Evolutionary conservation across 1,140 invertebrate species (phyloP), one percentile per base, ranked within the genome.

Genomic region (Diachasma alloeum): DNA sequence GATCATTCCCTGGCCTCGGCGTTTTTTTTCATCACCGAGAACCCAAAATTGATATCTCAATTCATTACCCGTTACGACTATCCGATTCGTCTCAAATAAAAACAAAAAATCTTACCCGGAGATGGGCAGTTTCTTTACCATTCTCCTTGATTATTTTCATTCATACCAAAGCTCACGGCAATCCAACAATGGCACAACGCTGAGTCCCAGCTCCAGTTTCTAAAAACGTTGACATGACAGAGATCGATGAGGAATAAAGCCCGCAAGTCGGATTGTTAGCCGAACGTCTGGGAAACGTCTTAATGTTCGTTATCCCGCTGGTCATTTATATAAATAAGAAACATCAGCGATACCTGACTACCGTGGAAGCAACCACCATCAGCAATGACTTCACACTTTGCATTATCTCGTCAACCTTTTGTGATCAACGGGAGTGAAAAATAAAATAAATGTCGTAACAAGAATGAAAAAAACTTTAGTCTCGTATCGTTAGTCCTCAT

Each of bases 281-380:
- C 72, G 44, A 75, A 68, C 68, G 37, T 72, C 59, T 53, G 75
- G 70, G 44, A 19, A 76, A 77, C 73, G 76, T 77, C 76, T 80
- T 78, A 74, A 80, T 76, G 79, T 78, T 76, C 72, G 83, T 86
- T 88, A 89, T 89, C 66, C 87, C 88, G 88, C 88, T 88, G 83
- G 88, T 90, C 88, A 90, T 89, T 90, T 90, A 89, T 90, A 89
- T 90, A 89, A 90, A 90, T 90, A 90, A 90, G 88, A 87, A 82
- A 83, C 83, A 84, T 83, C 88, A 88, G 83, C 86, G 88, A 90
- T 90, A 90, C 87, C 87, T 85, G 87, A 87, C 88, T 89, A 87
- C 87, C 75, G 83, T 77, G 78, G 80, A 77, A 73, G 78, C 80
- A 79, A 83, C 84, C 67, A 67, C 19, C 24, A 77, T 67, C 42